Evolutionary conservation across 2,888 invertebrate species (phyloP), one percentile per base, ranked within the genome.

Genomic region (Stictocephala bisonia): DNA sequence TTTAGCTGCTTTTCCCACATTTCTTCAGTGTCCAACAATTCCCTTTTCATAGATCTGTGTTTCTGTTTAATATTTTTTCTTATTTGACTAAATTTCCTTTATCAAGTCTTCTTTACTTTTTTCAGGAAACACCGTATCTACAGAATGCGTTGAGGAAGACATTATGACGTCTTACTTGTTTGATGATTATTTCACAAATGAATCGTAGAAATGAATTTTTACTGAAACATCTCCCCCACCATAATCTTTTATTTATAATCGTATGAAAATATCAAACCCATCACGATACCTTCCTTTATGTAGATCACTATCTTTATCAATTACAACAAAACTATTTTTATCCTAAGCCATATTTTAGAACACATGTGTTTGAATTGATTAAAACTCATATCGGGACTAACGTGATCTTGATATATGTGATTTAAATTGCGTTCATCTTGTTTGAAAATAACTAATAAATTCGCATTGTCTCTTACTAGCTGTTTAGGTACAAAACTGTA

Each of bases 371-470:
- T 76, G 78, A 83, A 83, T 40, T 44, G 9, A 13, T 68, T 50
- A 22, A 67, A 76, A 11, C 67, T 22, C 66, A 76, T 75, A 40
- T 75, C 75, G 11, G 74, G 58, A 27, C 51, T 48, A 20, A 74
- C 69, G 29, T 71, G 60, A 66, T 77, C 77, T 71, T n/a, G 64
- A 27, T 72, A 77, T 20, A 77, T 60, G 53, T 83, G 82, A 66
- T 77, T 79, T 48, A 83, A 72, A 79, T 83, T 83, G 26, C 78
- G 72, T 50, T 79, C 78, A 78, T 84, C 83, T 77, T 83, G 82
- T 74, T 81, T 80, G 74, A 83, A 84, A 2, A 82, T n/a, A 15
- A 83, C 75, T 6, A 83, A 29, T n/a, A 83, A 77, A 75, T 83
- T 84, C 3, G 79, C 74, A 78, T 83, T 83, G 75, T 83, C 83